These are phyloP conservation scores for Bucorvus abyssinicus DNA, from an alignment of 2,797 vertebrate genomes.

Conservation along the genomic window DNA sequence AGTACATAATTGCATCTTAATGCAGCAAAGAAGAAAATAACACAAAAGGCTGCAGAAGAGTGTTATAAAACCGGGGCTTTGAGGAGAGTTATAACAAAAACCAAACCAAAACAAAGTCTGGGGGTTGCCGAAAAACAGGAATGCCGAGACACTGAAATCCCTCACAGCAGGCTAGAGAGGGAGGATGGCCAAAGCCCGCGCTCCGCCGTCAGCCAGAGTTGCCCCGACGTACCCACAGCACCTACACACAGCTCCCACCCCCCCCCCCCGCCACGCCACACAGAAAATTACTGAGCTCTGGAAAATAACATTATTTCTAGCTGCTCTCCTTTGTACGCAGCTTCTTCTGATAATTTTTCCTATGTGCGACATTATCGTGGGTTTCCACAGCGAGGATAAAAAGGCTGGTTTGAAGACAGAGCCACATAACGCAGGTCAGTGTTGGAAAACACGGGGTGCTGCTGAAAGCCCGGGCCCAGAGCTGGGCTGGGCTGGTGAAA, in stretches of 20 bases:
- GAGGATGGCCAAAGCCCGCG: not conserved
- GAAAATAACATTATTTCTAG: not conserved
- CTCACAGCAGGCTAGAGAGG: not conserved
- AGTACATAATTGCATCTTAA: conserved; percentile 59
- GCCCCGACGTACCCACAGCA: too few relatives aligned
- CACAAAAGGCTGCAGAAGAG: not conserved
- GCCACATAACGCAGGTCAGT: not conserved
- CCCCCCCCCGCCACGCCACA: not conserved
- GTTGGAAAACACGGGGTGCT: not conserved
- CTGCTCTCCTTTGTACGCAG: not conserved
- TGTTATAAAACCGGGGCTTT: not conserved
- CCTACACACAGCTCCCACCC: rapidly evolving
- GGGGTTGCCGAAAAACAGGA: too few relatives aligned
- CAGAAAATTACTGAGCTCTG: not conserved
- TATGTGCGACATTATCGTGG: rapidly evolving
- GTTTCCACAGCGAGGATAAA: not conserved
- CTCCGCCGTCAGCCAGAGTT: not conserved
- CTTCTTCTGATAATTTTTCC: not conserved
- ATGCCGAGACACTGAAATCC: not conserved
- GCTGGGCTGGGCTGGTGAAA: too few relatives aligned
- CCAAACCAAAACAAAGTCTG: not conserved
- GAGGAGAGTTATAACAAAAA: not conserved
- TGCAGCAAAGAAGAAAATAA: conserved; percentile 37
- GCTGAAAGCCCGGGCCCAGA: not conserved
- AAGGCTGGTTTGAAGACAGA: not conserved